These are phyloP conservation scores for Stenichneumon culpator DNA, from an alignment of 2,888 invertebrate genomes.

Conservation along the genomic window DNA sequence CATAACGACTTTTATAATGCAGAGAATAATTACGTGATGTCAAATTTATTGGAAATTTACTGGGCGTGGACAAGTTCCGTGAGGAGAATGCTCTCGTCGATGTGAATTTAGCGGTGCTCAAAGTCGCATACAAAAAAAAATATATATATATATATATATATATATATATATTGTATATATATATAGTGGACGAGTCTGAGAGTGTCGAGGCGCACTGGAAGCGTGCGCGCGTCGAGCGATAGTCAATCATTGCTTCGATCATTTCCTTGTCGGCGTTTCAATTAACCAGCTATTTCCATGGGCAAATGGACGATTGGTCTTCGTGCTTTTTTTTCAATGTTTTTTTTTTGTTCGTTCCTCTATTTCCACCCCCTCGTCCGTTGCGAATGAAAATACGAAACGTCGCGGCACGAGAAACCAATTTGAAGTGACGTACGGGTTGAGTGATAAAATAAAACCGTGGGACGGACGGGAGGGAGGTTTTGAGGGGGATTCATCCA, in stretches of 20 bases:
- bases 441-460: slow-evolving; percentile 52
- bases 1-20: neutral
- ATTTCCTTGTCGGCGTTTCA: slow-evolving; percentile 62
- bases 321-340: slow-evolving; percentile 29
- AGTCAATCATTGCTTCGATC: slow-evolving; percentile 42
- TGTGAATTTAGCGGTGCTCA: neutral
- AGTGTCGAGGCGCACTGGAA: neutral
- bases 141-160: neutral
- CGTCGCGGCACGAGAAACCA: slow-evolving; percentile 57
- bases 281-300: slow-evolving; percentile 53
- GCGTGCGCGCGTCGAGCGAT: neutral
- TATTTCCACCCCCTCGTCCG: slow-evolving; percentile 37
- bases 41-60: neutral
- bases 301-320: slow-evolving; percentile 47
- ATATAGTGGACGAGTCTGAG: neutral
- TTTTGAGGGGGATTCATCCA: neutral
- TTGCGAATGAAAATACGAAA: slow-evolving; percentile 67
- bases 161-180: neutral
- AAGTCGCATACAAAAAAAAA: neutral
- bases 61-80: neutral
- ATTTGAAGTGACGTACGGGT: slow-evolving; percentile 55
- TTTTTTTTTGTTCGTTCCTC: slow-evolving; percentile 18
- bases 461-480: neutral
- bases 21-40: neutral
- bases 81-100: neutral